phyloP scores from a whole-genome alignment of 1,140 invertebrate genomes.

The Zaprionus gabonicus region DNA sequence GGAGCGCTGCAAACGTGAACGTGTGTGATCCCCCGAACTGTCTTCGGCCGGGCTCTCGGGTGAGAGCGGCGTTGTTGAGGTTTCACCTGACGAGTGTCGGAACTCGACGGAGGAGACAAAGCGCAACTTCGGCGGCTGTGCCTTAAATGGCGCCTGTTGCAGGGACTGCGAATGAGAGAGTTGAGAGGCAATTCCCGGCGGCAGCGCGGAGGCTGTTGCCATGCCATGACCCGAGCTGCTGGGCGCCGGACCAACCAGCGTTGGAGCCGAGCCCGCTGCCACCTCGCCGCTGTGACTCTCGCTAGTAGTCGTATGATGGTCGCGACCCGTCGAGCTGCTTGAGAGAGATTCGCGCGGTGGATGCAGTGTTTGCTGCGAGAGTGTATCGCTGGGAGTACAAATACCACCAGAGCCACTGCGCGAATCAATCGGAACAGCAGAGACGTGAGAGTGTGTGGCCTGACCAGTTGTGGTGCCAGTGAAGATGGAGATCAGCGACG shows the following conservation, averaged over 20 bases:
- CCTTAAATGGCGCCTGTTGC: constrained; percentile 82
- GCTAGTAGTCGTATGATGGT: constrained; percentile 82
- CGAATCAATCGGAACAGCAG: constrained; percentile 85
- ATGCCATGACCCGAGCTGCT: constrained; percentile 67
- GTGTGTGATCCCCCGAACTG: constrained; percentile 87
- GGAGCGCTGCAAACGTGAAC: constrained; percentile 92
- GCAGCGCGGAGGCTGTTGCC: constrained; percentile 58
- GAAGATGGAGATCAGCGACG: constrained; percentile 89
- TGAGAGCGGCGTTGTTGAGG: constrained; percentile 89
- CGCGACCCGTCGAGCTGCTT: constrained; percentile 79
- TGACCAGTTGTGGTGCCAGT: constrained; percentile 87
- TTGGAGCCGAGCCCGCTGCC: constrained; percentile 75
- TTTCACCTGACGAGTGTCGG: constrained; percentile 87
- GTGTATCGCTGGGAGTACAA: constrained; percentile 82
- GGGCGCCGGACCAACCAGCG: constrained; percentile 63
- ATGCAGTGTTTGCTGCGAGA: constrained; percentile 83
- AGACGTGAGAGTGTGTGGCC: constrained; percentile 85
- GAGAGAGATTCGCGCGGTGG: constrained; percentile 83
- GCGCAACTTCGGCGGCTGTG: constrained; percentile 88
- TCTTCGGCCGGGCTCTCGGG: constrained; percentile 89
- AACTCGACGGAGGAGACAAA: constrained; percentile 89
- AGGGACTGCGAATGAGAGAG: constrained; percentile 81
- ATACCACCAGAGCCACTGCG: constrained; percentile 82
- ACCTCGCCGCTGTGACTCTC: constrained; percentile 82
- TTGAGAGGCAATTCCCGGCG: constrained; percentile 63